phyloP scores from a whole-genome alignment of 2,888 invertebrate species.

The Kryphioiulus occultus region DNA sequence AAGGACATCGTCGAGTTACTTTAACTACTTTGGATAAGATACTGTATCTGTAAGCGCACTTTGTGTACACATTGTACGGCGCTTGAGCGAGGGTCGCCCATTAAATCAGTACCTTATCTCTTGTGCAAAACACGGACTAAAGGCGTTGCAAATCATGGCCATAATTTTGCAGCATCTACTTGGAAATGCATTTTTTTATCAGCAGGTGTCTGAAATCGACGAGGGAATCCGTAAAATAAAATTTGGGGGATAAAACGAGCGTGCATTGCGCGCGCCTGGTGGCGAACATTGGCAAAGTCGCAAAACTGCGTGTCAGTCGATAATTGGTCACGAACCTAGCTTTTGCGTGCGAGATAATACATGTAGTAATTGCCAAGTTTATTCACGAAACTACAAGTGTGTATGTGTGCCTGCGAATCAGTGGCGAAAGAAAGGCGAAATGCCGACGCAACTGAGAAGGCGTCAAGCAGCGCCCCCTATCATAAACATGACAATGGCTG shows the following conservation, averaged over 20 bases:
- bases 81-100: too few relatives aligned
- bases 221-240: not conserved
- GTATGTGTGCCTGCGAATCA: not conserved
- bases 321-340: slow-evolving; percentile 18
- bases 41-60: too few relatives aligned
- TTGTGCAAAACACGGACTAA: too few relatives aligned
- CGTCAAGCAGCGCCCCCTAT: too few relatives aligned
- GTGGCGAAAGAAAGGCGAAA: too few relatives aligned
- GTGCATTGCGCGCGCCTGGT: not conserved
- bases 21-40: too few relatives aligned
- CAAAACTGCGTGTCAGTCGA: slow-evolving; percentile 25
- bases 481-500: not conserved
- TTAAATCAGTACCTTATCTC: too few relatives aligned
- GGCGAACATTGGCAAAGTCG: not conserved
- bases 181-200: not conserved
- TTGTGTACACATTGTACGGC: too few relatives aligned
- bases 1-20: too few relatives aligned
- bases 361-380: not conserved
- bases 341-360: not conserved
- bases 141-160: too few relatives aligned
- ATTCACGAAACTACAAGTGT: not conserved
- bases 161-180: not conserved
- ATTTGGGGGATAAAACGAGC: not conserved
- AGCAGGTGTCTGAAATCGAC: not conserved
- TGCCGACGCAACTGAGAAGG: too few relatives aligned